Conservation (phyloP, 2,888 invertebrate species). For the Lymantria monacha region DNA sequence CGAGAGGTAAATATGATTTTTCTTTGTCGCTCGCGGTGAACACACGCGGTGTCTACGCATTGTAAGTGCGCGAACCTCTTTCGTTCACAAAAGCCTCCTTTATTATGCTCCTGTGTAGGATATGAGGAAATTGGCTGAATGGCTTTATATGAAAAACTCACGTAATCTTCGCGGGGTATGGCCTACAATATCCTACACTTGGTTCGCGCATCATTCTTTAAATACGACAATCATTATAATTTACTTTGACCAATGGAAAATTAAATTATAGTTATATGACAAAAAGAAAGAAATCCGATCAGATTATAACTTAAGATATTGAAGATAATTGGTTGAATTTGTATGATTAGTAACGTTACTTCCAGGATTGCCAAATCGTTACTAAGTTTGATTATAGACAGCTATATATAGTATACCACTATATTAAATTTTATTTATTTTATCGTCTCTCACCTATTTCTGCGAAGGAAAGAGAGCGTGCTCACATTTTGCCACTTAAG, state of each 20-base stretch:
- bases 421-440: too few species aligned
- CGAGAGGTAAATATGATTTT: conserved; percentile 58
- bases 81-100: conserved; percentile 76
- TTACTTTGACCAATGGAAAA: background rate
- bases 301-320: conserved; percentile 58
- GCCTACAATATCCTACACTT: conserved; percentile 71
- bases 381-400: too few species aligned
- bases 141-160: conserved; percentile 79
- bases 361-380: too few species aligned
- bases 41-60: conserved; percentile 64
- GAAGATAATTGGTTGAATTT: too few species aligned
- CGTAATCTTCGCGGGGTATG: conserved; percentile 72
- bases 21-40: conserved; percentile 53
- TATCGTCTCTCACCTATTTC: too few species aligned
- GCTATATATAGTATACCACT: too few species aligned
- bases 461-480: too few species aligned
- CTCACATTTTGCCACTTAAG: too few species aligned
- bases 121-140: conserved; percentile 81
- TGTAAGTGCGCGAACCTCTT: conserved; percentile 75
- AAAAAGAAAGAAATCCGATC: too few species aligned
- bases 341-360: too few species aligned
- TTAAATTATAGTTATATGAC: background rate
- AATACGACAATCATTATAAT: conserved; percentile 5
- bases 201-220: conserved; percentile 49
- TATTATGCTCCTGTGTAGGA: conserved; percentile 78